Evolutionary conservation across 2,797 vertebrate species (phyloP).

Genomic region (Pangasius larnaudii): DNA sequence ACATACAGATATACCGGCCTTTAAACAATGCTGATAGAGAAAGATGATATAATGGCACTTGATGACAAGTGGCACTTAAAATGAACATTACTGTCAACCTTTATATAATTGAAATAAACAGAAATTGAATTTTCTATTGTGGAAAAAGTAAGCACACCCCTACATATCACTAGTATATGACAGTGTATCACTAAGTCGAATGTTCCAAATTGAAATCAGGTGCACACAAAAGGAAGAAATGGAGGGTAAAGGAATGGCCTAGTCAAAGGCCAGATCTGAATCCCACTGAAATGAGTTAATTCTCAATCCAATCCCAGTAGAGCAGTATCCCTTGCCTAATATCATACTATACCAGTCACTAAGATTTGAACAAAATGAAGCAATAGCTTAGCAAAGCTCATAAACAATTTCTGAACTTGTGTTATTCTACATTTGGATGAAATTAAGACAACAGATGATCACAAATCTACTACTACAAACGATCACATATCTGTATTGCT

Average conservation of each 20-base stretch:
- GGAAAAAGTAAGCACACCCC: neutral
- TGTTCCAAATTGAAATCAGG: neutral
- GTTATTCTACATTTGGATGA: neutral
- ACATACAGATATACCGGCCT: neutral
- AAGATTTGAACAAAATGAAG: neutral
- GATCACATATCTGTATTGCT: neutral
- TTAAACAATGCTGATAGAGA: neutral
- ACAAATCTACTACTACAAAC: neutral
- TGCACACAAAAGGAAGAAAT: neutral
- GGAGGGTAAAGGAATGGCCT: neutral
- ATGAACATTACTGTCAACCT: neutral
- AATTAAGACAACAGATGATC: neutral
- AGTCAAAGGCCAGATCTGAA: neutral
- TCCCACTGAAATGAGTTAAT: neutral
- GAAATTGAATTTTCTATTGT: neutral
- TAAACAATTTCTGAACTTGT: neutral
- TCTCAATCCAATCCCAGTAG: neutral
- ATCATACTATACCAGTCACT: neutral
- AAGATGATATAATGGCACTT: neutral
- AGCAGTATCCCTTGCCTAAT: neutral
- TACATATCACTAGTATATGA: neutral
- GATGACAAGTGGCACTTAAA: neutral
- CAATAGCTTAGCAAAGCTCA: neutral
- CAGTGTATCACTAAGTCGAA: neutral
- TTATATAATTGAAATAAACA: neutral